Evolutionary conservation across 2,888 invertebrate genomes (phyloP).

Genomic region (Caenorhabditis doughertyi): DNA sequence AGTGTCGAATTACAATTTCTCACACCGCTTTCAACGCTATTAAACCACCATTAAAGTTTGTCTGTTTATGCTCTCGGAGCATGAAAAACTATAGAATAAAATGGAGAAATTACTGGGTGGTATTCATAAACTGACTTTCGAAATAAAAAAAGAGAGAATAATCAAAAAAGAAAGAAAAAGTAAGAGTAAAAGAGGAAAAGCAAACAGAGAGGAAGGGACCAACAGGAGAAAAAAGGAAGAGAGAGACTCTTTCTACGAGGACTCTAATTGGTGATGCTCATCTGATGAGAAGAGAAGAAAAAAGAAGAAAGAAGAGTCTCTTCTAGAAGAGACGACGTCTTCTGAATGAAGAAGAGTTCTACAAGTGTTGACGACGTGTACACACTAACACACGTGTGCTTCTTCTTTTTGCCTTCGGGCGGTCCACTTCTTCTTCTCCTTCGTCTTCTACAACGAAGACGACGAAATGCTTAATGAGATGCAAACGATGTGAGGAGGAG

Average conservation of each 20-base stretch:
- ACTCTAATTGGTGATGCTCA: conserved; percentile 56
- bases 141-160: neutral
- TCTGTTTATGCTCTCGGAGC: neutral
- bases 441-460: conserved; percentile 23
- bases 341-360: conserved; percentile 46
- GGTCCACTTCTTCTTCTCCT: conserved; percentile 29
- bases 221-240: conserved; percentile 25
- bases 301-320: conserved; percentile 13
- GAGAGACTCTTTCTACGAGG: conserved; percentile 17
- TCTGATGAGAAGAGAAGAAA: conserved; percentile 44
- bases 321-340: conserved; percentile 37
- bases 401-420: conserved; percentile 53
- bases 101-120: neutral
- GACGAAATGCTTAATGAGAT: conserved; percentile 59
- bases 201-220: conserved; percentile 43
- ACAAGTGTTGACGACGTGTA: conserved; percentile 61
- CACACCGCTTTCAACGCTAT: conserved; percentile 29
- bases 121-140: neutral
- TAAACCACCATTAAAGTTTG: conserved; percentile 22
- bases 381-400: conserved; percentile 43
- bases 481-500: conserved; percentile 51
- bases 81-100: neutral
- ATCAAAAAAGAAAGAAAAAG: conserved; percentile 15
- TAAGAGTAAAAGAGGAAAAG: conserved; percentile 38
- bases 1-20: conserved; percentile 43